Percentiles rank a stretch among this genome's conserved stretches.
phyloP scores from a whole-genome alignment of 2,113 vertebrate species.

The Romanogobio albipinnatus region DNA sequence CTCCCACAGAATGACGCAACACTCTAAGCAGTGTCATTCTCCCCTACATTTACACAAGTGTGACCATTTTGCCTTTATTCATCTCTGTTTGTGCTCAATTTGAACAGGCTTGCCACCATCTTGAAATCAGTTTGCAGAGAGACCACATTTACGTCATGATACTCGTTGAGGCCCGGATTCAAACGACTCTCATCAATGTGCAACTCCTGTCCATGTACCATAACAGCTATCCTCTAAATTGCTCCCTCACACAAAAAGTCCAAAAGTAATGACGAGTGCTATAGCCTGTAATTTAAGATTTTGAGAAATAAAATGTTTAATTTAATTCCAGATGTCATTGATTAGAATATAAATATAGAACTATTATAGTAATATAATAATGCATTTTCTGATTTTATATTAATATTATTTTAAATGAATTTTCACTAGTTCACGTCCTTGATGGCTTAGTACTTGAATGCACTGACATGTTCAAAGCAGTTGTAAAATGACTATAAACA shows the following conservation, averaged over 20 bases:
- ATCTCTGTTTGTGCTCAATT: constrained; percentile 50
- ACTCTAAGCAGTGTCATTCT: not conserved
- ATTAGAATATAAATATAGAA: too few species aligned
- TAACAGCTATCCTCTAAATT: constrained; percentile 12
- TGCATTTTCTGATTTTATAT: too few species aligned
- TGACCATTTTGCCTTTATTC: constrained; percentile 50
- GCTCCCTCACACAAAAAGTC: constrained; percentile 22
- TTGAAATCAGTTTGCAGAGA: constrained; percentile 34
- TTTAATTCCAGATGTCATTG: too few species aligned
- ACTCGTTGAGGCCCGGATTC: constrained; percentile 5
- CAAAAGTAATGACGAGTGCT: not conserved
- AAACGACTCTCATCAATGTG: constrained; percentile 43
- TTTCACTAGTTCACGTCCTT: not conserved
- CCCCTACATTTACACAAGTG: not conserved
- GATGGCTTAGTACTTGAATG: not conserved
- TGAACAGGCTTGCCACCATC: constrained; percentile 45
- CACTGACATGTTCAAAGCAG: not conserved
- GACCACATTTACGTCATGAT: constrained; percentile 6
- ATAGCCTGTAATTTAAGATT: not conserved
- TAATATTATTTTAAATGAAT: too few species aligned
- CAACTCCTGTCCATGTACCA: constrained; percentile 8
- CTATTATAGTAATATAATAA: too few species aligned
- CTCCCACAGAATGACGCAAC: not conserved
- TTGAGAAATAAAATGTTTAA: not conserved
- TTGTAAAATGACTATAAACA: not conserved